Evolutionary conservation across 92 coral and sea anemone genomes (phyloP).

Genomic region (Actinernus sp.): DNA sequence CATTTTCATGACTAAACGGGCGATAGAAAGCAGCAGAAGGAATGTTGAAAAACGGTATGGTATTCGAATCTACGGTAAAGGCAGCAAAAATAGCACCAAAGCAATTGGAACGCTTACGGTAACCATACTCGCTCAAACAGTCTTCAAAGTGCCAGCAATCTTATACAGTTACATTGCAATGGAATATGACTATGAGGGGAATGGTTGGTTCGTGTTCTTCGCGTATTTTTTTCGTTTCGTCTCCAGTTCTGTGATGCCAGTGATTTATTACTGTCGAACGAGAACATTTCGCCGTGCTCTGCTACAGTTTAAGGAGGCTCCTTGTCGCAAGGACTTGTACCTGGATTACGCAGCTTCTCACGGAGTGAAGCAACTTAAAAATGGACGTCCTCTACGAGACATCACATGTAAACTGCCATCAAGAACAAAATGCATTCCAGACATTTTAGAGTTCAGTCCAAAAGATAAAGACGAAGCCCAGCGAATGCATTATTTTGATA

Average conservation of each 20-base stretch:
- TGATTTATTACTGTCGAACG: conserved; percentile 45
- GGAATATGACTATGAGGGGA: background rate
- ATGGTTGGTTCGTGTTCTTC: conserved; percentile 49
- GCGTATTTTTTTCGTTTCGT: conserved; percentile 42
- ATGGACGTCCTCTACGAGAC: too few species aligned
- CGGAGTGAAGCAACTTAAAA: conserved; percentile 11
- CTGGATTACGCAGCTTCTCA: conserved; percentile 17
- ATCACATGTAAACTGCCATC: too few species aligned
- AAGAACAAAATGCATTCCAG: too few species aligned
- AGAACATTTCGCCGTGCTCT: conserved; percentile 52
- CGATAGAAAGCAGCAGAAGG: conserved; percentile 10
- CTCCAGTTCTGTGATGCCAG: conserved; percentile 47
- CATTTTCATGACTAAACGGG: conserved; percentile 6
- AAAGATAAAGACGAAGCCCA: too few species aligned
- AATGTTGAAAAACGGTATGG: conserved; percentile 5
- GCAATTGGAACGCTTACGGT: conserved; percentile 16
- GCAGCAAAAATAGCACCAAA: conserved; percentile 14
- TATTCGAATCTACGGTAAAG: conserved; percentile 21
- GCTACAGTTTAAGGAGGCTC: conserved; percentile 12
- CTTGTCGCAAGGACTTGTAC: conserved; percentile 13
- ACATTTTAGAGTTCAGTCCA: too few species aligned
- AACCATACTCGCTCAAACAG: conserved; percentile 18
- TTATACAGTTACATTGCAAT: conserved; percentile 11
- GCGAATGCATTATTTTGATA: too few species aligned
- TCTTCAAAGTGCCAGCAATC: conserved; percentile 25